Base-by-base conservation (phyloP, 2,797 vertebrate genomes). In the Phoeniculus purpureus region DNA sequence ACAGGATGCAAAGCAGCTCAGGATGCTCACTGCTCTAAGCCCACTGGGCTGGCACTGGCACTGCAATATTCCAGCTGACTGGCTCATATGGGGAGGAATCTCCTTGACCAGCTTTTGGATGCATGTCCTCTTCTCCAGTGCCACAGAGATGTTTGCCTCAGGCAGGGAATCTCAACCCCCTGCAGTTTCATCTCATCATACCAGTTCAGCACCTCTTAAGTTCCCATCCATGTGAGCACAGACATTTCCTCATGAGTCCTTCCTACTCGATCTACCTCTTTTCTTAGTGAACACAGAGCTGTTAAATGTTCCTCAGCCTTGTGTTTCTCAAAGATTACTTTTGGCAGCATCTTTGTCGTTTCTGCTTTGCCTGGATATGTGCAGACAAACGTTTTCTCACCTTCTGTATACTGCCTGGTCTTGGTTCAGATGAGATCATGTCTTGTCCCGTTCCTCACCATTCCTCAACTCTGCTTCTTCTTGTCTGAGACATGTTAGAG, bases 351-450 rank as follows among this genome's bases (percentile, higher is more conserved):
- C 22, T 32, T n/a, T 15, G 12, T 23, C 52, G 0, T 73, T 70
- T 67, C 78, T 66, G 21, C 26, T 77, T 31, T 45, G 48, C 76
- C 66, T 27, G 71, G 29, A 9, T 14, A 3, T 4, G 27, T 8
- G 25, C 79, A 87, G 60, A 22, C 4, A 0, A 32, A 20, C 27
- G 31, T 25, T 92, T 72, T 73, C 16, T 40, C 29, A 68, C 74
- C 88, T 83, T 73, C 66, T 27, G 3, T 31, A 43, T 19, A 4
- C 64, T 12, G 52, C 34, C 43, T 82, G 66, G 43, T 70, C 65
- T 14, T 6, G 27, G 29, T 78, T 87, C 89, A 72, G 84, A 92
- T 90, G 89, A 94, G 87, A 87, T 92, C 84, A 79, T 31, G 78
- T 92, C 90, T 92, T 94, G 55, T 95, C 75, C 79, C 29, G 1